Conservation (phyloP, 2,888 invertebrate genomes). For the Rutpela maculata region DNA sequence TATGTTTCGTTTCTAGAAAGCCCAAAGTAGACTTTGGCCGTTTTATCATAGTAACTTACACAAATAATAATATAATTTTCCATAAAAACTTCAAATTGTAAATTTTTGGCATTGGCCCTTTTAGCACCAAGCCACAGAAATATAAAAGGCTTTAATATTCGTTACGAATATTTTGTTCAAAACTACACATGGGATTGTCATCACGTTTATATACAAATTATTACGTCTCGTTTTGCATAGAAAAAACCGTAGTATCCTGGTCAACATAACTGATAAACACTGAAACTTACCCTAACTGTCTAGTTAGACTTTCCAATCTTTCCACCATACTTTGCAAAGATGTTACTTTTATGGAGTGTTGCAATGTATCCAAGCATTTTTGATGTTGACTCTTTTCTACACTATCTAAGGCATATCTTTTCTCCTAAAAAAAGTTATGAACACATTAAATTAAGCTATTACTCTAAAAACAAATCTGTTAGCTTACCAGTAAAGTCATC, state of each 20-base stretch:
- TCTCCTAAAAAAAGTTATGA: slow-evolving; percentile 80
- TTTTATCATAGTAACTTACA: no score
- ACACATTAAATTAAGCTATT: not conserved
- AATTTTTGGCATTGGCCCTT: no score
- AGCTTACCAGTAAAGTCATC: slow-evolving; percentile 87
- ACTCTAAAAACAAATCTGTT: slow-evolving; percentile 48
- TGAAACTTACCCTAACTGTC: slow-evolving; percentile 85
- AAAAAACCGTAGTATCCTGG: not conserved
- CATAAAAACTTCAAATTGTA: no score
- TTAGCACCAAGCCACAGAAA: no score
- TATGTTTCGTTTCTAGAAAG: no score
- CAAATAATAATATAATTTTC: no score
- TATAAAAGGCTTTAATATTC: no score
- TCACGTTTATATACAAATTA: no score
- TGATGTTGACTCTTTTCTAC: slow-evolving; percentile 91
- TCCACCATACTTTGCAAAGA: slow-evolving; percentile 94
- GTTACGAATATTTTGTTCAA: no score
- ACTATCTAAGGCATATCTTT: slow-evolving; percentile 90
- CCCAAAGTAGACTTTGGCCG: no score
- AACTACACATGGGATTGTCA: no score
- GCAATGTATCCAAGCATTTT: slow-evolving; percentile 92
- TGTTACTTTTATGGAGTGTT: slow-evolving; percentile 95
- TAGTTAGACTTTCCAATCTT: slow-evolving; percentile 91
- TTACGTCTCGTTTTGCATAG: no score
- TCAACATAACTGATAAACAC: not conserved